These are phyloP conservation scores for Caenorhabditis briggsae DNA, from an alignment of 1,140 invertebrate genomes.

Conservation along the genomic window DNA sequence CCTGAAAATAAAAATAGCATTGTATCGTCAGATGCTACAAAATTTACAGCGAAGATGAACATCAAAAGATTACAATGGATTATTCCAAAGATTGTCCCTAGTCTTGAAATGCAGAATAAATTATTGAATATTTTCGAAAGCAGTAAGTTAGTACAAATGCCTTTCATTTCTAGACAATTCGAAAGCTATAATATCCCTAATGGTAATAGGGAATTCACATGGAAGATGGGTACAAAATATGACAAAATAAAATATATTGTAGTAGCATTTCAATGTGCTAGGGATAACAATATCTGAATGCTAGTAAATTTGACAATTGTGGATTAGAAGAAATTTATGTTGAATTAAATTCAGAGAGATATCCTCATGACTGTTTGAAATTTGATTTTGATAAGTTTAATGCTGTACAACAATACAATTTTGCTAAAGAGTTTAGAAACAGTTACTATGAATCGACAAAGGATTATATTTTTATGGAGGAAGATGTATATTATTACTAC, in stretches of 20 bases:
- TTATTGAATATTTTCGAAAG: conserved; percentile 64
- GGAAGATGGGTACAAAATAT: conserved; percentile 68
- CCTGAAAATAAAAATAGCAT: conserved; percentile 61
- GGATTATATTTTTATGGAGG: conserved; percentile 67
- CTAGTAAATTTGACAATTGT: conserved; percentile 66
- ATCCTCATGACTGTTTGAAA: conserved; percentile 68
- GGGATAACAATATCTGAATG: conserved; percentile 68
- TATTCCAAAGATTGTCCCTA: conserved; percentile 62
- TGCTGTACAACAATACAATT: conserved; percentile 67
- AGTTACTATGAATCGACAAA: conserved; percentile 65
- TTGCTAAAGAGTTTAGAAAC: conserved; percentile 68
- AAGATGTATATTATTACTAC: conserved; percentile 66
- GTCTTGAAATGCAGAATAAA: conserved; percentile 68
- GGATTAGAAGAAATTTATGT: conserved; percentile 65
- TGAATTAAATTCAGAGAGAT: conserved; percentile 66
- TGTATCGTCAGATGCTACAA: conserved; percentile 22
- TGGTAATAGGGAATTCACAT: conserved; percentile 65
- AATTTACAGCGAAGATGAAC: conserved; percentile 64
- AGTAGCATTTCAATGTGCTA: conserved; percentile 62
- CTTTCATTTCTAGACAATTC: conserved; percentile 69
- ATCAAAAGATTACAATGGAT: conserved; percentile 67
- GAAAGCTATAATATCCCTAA: conserved; percentile 66
- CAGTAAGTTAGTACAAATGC: conserved; percentile 62
- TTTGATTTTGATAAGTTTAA: conserved; percentile 68
- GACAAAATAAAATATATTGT: conserved; percentile 70